Evolutionary conservation across 2,113 vertebrate species (phyloP).

Genomic region (Muscicapa adusta): DNA sequence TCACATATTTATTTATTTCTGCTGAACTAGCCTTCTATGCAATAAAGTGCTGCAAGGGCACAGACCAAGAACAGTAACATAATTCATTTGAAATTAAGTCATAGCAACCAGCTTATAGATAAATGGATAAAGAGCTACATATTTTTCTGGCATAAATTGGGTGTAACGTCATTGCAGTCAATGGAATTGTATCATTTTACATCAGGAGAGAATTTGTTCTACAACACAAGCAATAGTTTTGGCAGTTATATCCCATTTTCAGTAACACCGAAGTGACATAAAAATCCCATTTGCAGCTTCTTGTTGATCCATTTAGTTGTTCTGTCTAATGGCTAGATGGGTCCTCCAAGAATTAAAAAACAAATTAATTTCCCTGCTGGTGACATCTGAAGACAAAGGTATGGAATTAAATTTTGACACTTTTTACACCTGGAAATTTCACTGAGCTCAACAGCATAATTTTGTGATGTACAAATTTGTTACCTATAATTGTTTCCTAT

Average conservation of each 20-base stretch:
- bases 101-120: conserved; percentile 37
- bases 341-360: not conserved
- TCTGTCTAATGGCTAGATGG: not conserved
- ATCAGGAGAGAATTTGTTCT: conserved; percentile 24
- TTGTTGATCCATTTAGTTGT: not conserved
- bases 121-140: conserved; percentile 54
- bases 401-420: not conserved
- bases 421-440: not conserved
- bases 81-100: conserved; percentile 62
- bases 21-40: conserved; percentile 59
- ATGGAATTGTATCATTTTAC: conserved; percentile 31
- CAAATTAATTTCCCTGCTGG: not conserved
- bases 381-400: not conserved
- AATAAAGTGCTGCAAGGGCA: conserved; percentile 59
- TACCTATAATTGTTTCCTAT: not conserved
- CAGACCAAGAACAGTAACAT: conserved; percentile 55
- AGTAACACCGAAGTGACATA: not conserved
- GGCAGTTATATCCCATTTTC: not conserved
- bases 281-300: conserved; percentile 42
- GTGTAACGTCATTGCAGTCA: conserved; percentile 12
- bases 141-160: conserved; percentile 29
- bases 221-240: conserved; percentile 10
- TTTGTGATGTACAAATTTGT: not conserved
- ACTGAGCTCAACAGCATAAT: not conserved
- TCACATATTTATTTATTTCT: conserved; percentile 66